Evolutionary conservation across 2,797 vertebrate species (phyloP), one percentile per base, ranked within the genome.

Genomic region (Leucoraja ocellata): DNA sequence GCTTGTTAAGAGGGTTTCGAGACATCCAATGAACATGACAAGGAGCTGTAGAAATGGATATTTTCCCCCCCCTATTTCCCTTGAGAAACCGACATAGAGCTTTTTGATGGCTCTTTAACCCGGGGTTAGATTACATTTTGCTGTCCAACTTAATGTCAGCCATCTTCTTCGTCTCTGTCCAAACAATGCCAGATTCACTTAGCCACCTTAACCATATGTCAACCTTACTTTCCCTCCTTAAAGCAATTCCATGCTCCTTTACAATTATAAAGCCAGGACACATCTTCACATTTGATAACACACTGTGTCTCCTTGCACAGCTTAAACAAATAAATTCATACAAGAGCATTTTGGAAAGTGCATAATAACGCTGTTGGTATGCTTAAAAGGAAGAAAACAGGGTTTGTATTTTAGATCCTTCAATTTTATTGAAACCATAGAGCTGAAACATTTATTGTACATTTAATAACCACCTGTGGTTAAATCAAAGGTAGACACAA

Each of bases 101-200:
- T n/a, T 86, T 54, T 18, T n/a, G 28, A 58, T 86, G 28, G 58
- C 58, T 86, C 58, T n/a, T 32, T 86, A 32, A 86, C 83, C 58
- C 11, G 9, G 65, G 61, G 61, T 88, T 88, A 18, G 28, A 88
- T 88, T 88, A 63, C 84, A 88, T 63, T 88, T 32, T 61, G 61
- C 61, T 88, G 61, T 88, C 61, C 61, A 88, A 65, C 1, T 88
- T 65, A 88, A 88, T 88, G n/a, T 32, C 84, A 88, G 16, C 61
- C 61, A 32, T 73, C 13, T 65, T 65, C 58, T 0, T 65, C 1
- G 28, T 61, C 61, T 8, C 14, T 58, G n/a, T 16, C 61, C 84
- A 32, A 88, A 88, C 65, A 88, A 88, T 36, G 84, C n/a, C 84
- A 88, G 84, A 11, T 36, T 88, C 61, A 86, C 14, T 88, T 88